These are phyloP conservation scores for Atherinomorus stipes DNA, from an alignment of 2,113 vertebrate genomes.

Conservation along the genomic window DNA sequence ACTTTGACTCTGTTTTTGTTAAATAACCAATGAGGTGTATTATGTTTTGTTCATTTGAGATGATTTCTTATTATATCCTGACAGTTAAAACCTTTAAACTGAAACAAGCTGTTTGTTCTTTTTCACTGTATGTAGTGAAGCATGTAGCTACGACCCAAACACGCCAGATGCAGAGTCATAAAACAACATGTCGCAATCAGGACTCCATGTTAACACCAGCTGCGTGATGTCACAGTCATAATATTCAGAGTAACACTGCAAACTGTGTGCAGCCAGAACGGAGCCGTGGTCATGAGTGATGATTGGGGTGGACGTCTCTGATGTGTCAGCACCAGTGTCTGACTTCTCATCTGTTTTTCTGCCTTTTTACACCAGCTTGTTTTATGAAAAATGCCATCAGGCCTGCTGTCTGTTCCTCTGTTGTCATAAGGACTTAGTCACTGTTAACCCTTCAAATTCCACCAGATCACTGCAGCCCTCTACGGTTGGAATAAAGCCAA, in stretches of 20 bases:
- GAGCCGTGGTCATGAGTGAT: background rate
- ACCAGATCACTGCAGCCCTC: too few species aligned
- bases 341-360: constrained; percentile 18
- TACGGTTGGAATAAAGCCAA: too few species aligned
- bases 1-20: too few species aligned
- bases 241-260: background rate
- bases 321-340: constrained; percentile 28
- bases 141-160: background rate
- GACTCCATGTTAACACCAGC: background rate
- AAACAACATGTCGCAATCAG: background rate
- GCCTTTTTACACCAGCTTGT: constrained; percentile 25
- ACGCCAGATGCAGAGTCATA: constrained; percentile 6
- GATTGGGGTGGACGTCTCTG: constrained; percentile 11
- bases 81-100: too few species aligned
- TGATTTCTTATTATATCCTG: too few species aligned
- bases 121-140: background rate
- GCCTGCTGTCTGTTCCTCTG: background rate
- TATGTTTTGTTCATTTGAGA: too few species aligned
- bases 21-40: too few species aligned
- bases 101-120: too few species aligned
- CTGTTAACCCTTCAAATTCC: too few species aligned
- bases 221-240: background rate
- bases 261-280: background rate
- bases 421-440: too few species aligned
- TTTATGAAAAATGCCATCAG: constrained; percentile 34